Evolutionary conservation across 2,888 invertebrate genomes (phyloP), one percentile per base, ranked within the genome.

Genomic region (Drosophila greeni): DNA sequence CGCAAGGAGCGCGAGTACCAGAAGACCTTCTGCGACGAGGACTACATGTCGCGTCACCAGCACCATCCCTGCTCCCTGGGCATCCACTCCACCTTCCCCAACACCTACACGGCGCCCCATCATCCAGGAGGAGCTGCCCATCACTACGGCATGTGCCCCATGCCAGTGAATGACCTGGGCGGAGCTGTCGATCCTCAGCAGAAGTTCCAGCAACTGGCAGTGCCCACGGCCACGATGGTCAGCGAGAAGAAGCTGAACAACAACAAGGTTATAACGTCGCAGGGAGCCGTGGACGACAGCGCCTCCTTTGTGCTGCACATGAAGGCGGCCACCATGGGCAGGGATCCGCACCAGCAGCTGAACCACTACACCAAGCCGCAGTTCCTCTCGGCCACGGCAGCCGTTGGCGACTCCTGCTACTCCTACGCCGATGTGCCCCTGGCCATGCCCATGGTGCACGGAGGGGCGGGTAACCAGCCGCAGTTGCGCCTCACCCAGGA

Each of bases 81-180:
- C 70, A 86, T 89, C 14, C 87, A 88, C 57, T 86, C 88, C 4
- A 86, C 88, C n/a, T 87, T 87, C 67, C 85, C 88, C 47, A 87
- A 86, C 59, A 85, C 86, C 24, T 87, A 86, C 61, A 88, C 88
- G n/a, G 86, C 87, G 0, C 86, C 87, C 12, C 89, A 90, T 58
- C 90, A 90, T 53, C 88, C 89, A 5, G 66, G 16, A 4, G 75
- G 73, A 1, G 49, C 29, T 29, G 29, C 26, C 5, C 90, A 90
- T 85, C 91, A 86, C 87, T 92, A 87, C 45, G 87, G 88, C 65
- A 84, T 87, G 85, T 92, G 93, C 86, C 93, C 94, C 12, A 93
- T 95, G 87, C 95, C 95, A 77, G 94, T 95, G 86, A 95, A 95
- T 91, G 95, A 95, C 88, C 93, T 95, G 94, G 95, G 95, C 93